Conservation (phyloP, 1,140 invertebrate species). For the Micrasema longulum region DNA sequence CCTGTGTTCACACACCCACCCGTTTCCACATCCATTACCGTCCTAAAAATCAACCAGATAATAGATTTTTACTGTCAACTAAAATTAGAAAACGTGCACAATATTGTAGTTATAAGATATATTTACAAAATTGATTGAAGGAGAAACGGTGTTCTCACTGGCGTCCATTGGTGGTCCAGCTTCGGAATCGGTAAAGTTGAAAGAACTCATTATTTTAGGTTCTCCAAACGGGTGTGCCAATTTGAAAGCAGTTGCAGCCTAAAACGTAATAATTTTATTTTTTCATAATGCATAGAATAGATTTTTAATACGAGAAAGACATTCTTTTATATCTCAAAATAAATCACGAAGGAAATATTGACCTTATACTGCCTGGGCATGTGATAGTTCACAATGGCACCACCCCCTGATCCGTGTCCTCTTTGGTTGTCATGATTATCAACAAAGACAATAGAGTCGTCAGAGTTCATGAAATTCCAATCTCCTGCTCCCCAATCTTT, state of each 20-base stretch:
- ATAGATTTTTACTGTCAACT: no score
- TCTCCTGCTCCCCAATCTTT: conserved; percentile 67
- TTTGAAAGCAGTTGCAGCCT: conserved; percentile 79
- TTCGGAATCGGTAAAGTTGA: conserved; percentile 61
- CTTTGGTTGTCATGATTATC: conserved; percentile 67
- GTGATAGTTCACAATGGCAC: conserved; percentile 68
- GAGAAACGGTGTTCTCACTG: conserved; percentile 69
- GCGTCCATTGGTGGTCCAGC: conserved; percentile 61
- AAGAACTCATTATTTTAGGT: conserved; percentile 76
- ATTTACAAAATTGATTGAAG: conserved; percentile 65
- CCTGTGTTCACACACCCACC: conserved; percentile 86
- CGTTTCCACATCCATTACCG: conserved; percentile 71
- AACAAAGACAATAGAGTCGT: conserved; percentile 66
- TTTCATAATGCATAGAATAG: no score
- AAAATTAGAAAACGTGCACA: not conserved
- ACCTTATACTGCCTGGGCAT: conserved; percentile 70
- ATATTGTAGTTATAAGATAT: conserved; percentile 14
- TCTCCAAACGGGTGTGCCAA: conserved; percentile 81
- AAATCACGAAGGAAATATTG: no score
- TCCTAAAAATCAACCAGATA: conserved; percentile 61
- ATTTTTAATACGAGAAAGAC: no score
- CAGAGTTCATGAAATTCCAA: conserved; percentile 70
- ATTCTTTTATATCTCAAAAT: no score
- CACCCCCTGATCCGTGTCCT: conserved; percentile 62
- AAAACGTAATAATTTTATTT: conserved; percentile 6